Evolutionary conservation across 2,113 vertebrate genomes (phyloP).

Genomic region (Castor canadensis): DNA sequence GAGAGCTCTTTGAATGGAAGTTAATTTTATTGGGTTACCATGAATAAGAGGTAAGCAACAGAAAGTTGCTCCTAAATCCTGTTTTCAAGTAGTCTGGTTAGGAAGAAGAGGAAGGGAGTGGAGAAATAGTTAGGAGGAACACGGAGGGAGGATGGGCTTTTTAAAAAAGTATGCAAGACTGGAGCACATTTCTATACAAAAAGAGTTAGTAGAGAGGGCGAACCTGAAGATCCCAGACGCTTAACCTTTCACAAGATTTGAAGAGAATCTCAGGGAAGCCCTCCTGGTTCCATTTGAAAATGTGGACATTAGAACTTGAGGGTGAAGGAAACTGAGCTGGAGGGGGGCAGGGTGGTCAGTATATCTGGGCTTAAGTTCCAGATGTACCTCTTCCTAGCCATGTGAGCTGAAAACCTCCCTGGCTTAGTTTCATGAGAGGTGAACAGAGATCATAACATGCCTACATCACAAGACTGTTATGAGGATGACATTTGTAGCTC

Average conservation of each 20-base stretch:
- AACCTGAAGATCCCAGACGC: neutral
- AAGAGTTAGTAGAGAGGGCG: neutral
- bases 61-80: neutral
- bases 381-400: neutral
- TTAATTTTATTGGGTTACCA: neutral
- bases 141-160: neutral
- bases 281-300: neutral
- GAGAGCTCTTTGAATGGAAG: neutral
- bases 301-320: neutral
- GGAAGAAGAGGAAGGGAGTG: neutral
- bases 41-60: neutral
- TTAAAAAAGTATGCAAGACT: neutral
- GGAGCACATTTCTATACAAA: neutral
- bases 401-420: neutral
- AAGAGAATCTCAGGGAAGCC: neutral
- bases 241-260: neutral
- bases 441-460: neutral
- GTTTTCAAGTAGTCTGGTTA: neutral
- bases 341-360: neutral
- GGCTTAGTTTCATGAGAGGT: neutral
- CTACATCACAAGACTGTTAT: neutral
- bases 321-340: neutral
- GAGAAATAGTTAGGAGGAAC: neutral
- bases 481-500: neutral
- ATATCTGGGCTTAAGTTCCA: neutral